Evolutionary conservation across 2,113 vertebrate genomes (phyloP).

Genomic region (Cairina moschata): DNA sequence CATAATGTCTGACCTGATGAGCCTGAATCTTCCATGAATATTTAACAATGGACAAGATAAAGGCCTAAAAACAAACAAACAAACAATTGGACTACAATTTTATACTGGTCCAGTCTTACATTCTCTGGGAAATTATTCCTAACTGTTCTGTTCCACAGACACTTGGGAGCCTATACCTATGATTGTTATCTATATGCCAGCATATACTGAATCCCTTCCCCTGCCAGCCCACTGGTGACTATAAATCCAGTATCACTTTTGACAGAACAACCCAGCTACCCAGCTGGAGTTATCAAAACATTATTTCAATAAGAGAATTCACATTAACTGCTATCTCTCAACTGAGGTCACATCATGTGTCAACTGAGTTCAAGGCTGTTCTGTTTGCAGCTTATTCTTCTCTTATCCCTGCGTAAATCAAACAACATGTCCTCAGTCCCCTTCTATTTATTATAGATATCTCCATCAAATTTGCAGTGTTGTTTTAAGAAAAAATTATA

Average conservation of each 20-base stretch:
- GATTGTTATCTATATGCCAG: background rate
- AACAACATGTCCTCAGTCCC: accelerated
- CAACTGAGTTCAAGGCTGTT: background rate
- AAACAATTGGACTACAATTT: background rate
- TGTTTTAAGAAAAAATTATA: background rate
- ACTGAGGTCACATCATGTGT: background rate
- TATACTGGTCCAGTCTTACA: background rate
- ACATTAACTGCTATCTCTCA: too few species aligned
- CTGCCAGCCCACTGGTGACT: background rate
- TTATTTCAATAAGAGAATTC: background rate
- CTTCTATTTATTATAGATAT: background rate
- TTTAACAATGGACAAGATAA: background rate
- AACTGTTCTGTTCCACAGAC: background rate
- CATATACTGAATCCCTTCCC: background rate
- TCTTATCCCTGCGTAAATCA: background rate
- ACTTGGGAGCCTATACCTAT: background rate
- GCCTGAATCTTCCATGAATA: background rate
- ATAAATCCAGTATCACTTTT: background rate
- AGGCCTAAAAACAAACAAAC: background rate
- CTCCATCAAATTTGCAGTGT: background rate
- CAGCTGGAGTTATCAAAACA: background rate
- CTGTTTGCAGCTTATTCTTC: background rate
- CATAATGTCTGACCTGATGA: background rate
- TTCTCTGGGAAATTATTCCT: background rate
- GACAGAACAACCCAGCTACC: background rate